A percentile compares a stretch with the other conserved stretches of the same genome.
These are phyloP conservation scores for Ataeniobius toweri DNA, from an alignment of 2,797 vertebrate species.

Conservation along the genomic window DNA sequence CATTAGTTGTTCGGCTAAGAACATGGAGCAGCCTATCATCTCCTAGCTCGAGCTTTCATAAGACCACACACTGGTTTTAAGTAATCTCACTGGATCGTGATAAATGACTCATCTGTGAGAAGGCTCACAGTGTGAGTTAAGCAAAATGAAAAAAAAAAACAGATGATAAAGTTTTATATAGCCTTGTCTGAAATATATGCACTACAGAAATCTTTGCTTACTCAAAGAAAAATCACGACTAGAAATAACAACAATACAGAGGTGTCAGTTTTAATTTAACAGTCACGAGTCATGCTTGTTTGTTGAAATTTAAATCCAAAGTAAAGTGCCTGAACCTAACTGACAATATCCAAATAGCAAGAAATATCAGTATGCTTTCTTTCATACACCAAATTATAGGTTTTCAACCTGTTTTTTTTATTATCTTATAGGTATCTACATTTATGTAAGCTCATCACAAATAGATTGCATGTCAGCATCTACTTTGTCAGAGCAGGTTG, in stretches of 20 bases:
- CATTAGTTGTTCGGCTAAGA: conserved; percentile 34
- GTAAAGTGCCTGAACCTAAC: not conserved
- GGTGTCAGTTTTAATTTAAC: not conserved
- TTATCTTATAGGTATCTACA: not conserved
- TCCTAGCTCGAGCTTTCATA: conserved; percentile 36
- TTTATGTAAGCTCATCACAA: not conserved
- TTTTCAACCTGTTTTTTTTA: not conserved
- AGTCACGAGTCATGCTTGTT: not conserved
- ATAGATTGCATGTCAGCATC: not conserved
- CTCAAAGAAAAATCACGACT: not conserved
- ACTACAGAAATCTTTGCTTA: conserved; percentile 1
- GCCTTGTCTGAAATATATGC: conserved; percentile 9
- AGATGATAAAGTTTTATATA: conserved; percentile 9
- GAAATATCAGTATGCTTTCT: not conserved
- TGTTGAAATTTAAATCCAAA: not conserved
- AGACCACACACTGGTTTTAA: conserved; percentile 62
- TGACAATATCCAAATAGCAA: not conserved
- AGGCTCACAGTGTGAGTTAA: conserved; percentile 8
- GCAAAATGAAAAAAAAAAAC: conserved; percentile 24
- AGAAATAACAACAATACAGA: not conserved
- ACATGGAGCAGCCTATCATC: conserved; percentile 32
- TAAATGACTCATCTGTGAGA: conserved; percentile 54
- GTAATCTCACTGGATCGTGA: conserved; percentile 63
- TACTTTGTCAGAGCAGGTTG: not conserved
- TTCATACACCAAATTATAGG: not conserved